Evolutionary conservation across 2,888 invertebrate species (phyloP), one percentile per base, ranked within the genome.

Genomic region (Melieria picta): DNA sequence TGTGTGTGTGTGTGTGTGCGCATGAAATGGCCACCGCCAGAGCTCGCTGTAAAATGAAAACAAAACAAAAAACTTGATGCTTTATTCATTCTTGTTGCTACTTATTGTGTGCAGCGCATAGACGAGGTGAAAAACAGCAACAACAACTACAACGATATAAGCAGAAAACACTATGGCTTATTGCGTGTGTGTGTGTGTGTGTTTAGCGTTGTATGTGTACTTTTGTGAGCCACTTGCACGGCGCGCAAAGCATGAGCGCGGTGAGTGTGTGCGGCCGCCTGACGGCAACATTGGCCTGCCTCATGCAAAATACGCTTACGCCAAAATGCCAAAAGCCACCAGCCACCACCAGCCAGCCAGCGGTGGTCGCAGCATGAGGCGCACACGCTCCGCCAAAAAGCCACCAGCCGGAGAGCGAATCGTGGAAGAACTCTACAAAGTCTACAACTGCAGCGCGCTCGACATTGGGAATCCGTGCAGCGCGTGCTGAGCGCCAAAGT

Each of bases 241-340:
- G 3, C 58, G 42, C 30, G 30, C 30, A 30, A 30, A 5, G 16
- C 10, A 16, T 42, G 58, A 30, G 10, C 10, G n/a, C 16, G 58
- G 11, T 5, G 6, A 5, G 10, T 16, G 30, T 58, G 58, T 5
- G 43, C 10, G 47, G 57, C 45, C 60, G 10, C 42, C 45, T 10
- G 48, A 42, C 42, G 48, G 63, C 46, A 52, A 16, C 16, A 58
- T 45, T 64, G 71, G 73, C 71, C 73, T 71, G 71, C 74, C 74
- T 66, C 71, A 72, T 69, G 65, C 46, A 45, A 72, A 72, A 74
- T 69, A 60, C 62, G 63, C 69, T 72, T 69, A 74, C 60, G 64
- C 62, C 67, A 67, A 67, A 13, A 60, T 30, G 30, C 30, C 30
- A 30, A 30, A 30, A 30, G 30, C 30, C 30, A 30, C 30, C 30